Conservation (phyloP, 2,797 vertebrate species). For the Helostoma temminkii region DNA sequence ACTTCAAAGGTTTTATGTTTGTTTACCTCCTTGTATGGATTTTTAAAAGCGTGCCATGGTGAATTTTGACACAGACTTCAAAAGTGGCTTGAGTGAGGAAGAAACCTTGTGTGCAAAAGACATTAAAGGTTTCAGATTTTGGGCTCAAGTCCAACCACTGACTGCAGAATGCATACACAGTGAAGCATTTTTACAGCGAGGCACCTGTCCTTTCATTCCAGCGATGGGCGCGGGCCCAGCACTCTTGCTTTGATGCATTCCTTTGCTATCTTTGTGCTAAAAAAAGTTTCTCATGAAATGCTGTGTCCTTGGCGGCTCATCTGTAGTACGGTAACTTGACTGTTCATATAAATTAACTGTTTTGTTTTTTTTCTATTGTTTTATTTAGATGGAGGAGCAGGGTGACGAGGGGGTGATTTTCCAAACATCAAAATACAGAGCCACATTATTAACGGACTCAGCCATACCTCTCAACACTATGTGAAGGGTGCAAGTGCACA, state of each 20-base stretch:
- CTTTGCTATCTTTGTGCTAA: conserved; percentile 79
- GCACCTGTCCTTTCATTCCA: conserved; percentile 75
- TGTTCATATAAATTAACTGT: conserved; percentile 64
- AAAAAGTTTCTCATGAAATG: conserved; percentile 70
- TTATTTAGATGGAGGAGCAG: neutral
- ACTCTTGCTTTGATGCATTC: conserved; percentile 77
- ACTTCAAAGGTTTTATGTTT: conserved; percentile 76
- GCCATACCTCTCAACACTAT: conserved; percentile 46
- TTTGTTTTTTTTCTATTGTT: conserved; percentile 20
- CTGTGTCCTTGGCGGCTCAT: conserved; percentile 64
- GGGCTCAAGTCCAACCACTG: conserved; percentile 65
- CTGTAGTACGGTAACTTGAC: conserved; percentile 63
- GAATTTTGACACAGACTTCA: conserved; percentile 77
- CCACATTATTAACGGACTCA: conserved; percentile 66
- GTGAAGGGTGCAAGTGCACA: conserved; percentile 53
- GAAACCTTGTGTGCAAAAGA: conserved; percentile 77
- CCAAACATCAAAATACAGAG: conserved; percentile 75
- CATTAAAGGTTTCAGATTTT: conserved; percentile 77
- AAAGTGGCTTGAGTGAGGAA: conserved; percentile 73
- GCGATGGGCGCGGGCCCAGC: conserved; percentile 63
- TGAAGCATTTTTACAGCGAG: conserved; percentile 61
- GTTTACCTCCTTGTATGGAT: conserved; percentile 79
- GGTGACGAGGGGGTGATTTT: conserved; percentile 59
- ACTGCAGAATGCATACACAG: conserved; percentile 73
- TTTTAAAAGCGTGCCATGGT: conserved; percentile 72